Base-by-base conservation (phyloP, 2,888 invertebrate genomes). In the Pseudanteris insignis region DNA sequence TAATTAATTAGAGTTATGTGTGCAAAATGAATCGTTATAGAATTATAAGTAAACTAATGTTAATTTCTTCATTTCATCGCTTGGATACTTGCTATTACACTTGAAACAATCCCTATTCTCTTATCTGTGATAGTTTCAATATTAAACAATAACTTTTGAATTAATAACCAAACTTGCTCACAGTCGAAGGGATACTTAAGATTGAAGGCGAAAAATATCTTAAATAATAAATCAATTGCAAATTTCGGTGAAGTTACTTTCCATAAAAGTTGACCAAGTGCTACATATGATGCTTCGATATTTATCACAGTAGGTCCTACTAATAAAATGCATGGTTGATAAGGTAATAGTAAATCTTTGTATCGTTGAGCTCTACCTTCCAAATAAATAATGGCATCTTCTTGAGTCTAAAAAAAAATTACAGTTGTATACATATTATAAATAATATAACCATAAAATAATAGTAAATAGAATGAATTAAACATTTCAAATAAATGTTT, bases 81-180 rank as follows among this genome's bases (percentile, higher is more conserved):
- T 51, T 51, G 44, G 26, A 63, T 48, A 48, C 63, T 63, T 9
- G 63, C 57, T 13, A 63, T 47, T 30, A 53, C 54, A 29, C 63
- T 59, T 8, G 54, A 50, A 7, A 63, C 63, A 40, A 59, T 54
- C 10, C 46, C 55, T 9, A 62, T 58, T 54, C 48, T 36, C 14
- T 54, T 55, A 47, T 62, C 64, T 14, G 15, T 43, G 21, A 37
- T 29, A 6, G 51, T 59, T 30, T 62, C 43, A 11, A 64, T 64
- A 28, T 58, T 44, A 24, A 26, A 61, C 10, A 64, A 9, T 24
- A 43, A 36, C 25, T 59, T 54, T 37, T 64, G 64, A 3, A 64
- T 47, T 0, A 64, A 26, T 24, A 64, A 7, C 64, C 64, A 64
- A 1, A 64, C 50, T 41, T 62, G 54, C 34, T 64, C 58, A 11